A percentile compares a stretch with the other conserved stretches of the same genome.
phyloP scores from a whole-genome alignment of 2,797 vertebrate species.

The Catostomus latipinnis region DNA sequence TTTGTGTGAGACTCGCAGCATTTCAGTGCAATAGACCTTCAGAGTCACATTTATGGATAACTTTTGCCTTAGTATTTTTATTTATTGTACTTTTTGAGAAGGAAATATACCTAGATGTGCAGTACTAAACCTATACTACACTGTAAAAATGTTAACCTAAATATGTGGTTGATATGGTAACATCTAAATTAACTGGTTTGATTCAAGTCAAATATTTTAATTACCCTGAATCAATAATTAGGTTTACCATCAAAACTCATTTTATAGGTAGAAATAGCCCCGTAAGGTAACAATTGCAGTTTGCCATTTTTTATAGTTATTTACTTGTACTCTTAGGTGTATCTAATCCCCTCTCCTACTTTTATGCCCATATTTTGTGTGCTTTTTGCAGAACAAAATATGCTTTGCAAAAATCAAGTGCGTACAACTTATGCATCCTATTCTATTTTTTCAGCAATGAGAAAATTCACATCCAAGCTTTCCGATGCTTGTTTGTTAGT shows the following conservation, averaged over 20 bases:
- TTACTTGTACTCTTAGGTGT: no score
- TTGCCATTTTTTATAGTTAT: no score
- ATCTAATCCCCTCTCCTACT: neutral
- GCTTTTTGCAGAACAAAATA: slow-evolving; percentile 27
- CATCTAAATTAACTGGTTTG: no score
- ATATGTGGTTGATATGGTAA: no score
- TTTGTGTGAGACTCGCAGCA: neutral
- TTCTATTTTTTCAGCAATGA: slow-evolving; percentile 35
- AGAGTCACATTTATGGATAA: neutral
- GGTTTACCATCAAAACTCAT: no score
- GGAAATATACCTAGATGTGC: neutral
- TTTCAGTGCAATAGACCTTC: neutral
- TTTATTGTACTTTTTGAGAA: neutral
- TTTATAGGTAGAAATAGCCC: no score
- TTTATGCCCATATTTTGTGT: neutral
- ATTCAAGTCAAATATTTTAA: no score
- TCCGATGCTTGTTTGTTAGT: slow-evolving; percentile 55
- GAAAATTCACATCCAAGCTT: slow-evolving; percentile 17
- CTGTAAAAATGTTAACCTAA: no score
- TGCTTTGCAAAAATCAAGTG: neutral
- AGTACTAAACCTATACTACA: no score
- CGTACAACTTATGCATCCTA: neutral
- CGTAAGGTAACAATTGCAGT: no score
- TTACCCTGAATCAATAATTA: no score
- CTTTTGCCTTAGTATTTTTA: neutral